Base-by-base conservation (phyloP, 2,888 invertebrate species). In the Meloe dianella region DNA sequence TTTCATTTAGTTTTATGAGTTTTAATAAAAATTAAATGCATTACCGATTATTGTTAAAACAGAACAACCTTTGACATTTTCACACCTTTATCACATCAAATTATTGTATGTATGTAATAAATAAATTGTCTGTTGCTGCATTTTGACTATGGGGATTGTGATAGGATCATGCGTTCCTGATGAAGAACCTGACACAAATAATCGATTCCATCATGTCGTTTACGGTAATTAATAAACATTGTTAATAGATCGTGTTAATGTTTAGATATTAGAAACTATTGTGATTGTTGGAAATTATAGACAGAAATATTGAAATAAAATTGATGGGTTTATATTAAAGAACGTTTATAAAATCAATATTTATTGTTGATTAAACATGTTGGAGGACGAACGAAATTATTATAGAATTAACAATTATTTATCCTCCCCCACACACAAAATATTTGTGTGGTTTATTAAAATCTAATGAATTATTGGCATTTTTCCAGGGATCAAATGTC, bases 401-500 rank as follows among this genome's bases (percentile, higher is more conserved):
- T 17, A 14, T 10, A 32, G 32, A 4, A 27, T 27, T 27, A 27
- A 3, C 27, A 27, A 27, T 27, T 27, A 27, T 27, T 27, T 4
- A 27, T 27, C 27, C n/a, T n/a, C n/a, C n/a, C n/a, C n/a, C n/a
- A n/a, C n/a, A n/a, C n/a, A n/a, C n/a, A n/a, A n/a, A n/a, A 27
- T 27, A 27, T 27, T 27, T 4, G 27, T 27, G n/a, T n/a, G n/a
- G n/a, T n/a, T n/a, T n/a, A n/a, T n/a, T n/a, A n/a, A n/a, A n/a
- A n/a, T n/a, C n/a, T 14, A n/a, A n/a, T 38, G 38, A 38, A 41
- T 73, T 76, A 78, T 80, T 80, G 82, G 79, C 1, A 51, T 24
- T 14, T 22, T 90, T 90, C 8, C 89, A 97, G 98, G 97, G 86
- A 94, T 98, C 85, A 97, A 97, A 88, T 99, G 98, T 87, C 98